Base-by-base conservation (phyloP, 1,140 invertebrate genomes). In the Probaryconus sp. region DNA sequence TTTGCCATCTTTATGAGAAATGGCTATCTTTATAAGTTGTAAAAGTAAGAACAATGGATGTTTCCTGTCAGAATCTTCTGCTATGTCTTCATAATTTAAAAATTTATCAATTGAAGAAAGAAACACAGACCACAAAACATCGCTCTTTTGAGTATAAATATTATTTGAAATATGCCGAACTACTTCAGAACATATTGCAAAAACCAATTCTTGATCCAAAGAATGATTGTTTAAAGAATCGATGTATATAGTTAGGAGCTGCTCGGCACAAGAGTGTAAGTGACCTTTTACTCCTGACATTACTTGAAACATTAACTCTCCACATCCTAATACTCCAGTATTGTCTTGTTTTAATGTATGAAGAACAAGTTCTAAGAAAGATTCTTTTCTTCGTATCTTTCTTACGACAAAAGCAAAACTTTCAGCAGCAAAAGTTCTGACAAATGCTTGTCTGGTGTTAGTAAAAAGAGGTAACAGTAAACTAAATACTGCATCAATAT, bases 391-490 rank as follows among this genome's bases (percentile, higher is more conserved):
- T 90, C 92, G 26, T n/a, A 96, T 92, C 90, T 97, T 97, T 65
- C 96, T 88, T 4, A 95, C 93, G 1, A 98, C 92, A 89, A 96
- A 97, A 7, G 96, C 93, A 89, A 98, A 97, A 88, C 95, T 95
- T 87, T 98, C 95, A 1, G 95, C 94, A n/a, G 96, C 95, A 91
- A 98, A 98, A 82, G 93, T 93, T 69, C 93, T 93, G n/a, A 98
- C 92, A 80, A 97, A 96, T 45, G 91, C 89, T 48, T 94, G 94
- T 55, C 91, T 89, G 2, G 88, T 86, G 37, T 92, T 91, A 65
- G 91, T 91, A 3, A 97, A 81, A 0, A 97, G 81, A 0, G 94
- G 94, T 13, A 95, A 84, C 28, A 96, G 91, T 28, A 92, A 88
- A 38, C 92, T 91, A 61, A 96, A 92, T 0, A 96, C 91, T 18